These are phyloP conservation scores for Ectemnius cavifrons DNA, from an alignment of 2,888 invertebrate species.

Conservation along the genomic window DNA sequence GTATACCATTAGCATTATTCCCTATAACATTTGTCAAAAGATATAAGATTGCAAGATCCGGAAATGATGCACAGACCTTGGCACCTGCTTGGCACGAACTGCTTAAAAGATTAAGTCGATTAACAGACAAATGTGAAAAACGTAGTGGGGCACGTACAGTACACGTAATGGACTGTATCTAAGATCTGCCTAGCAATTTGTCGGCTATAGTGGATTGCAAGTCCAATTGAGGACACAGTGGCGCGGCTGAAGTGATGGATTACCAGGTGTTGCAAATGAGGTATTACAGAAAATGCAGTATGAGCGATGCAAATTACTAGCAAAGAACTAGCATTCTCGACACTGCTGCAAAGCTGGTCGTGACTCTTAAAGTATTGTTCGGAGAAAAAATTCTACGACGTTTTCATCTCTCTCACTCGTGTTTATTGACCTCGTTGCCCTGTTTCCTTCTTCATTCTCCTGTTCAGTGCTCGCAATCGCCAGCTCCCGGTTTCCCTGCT, in stretches of 20 bases:
- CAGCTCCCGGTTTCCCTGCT: constrained; percentile 11
- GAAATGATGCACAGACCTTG: constrained; percentile 38
- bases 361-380: too few relatives aligned
- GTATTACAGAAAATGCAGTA: too few relatives aligned
- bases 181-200: constrained; percentile 36
- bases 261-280: too few relatives aligned
- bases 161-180: constrained; percentile 34
- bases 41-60: too few relatives aligned
- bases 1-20: constrained; percentile 16
- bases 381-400: constrained; percentile 19
- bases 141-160: constrained; percentile 38
- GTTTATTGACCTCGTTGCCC: constrained; percentile 10
- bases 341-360: too few relatives aligned
- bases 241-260: too few relatives aligned
- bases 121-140: constrained; percentile 43
- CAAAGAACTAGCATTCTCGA: too few relatives aligned
- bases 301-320: too few relatives aligned
- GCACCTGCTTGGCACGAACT: constrained; percentile 25
- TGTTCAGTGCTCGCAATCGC: constrained; percentile 16
- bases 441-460: constrained; percentile 8
- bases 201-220: too few relatives aligned
- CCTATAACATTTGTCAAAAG: too few relatives aligned
- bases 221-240: too few relatives aligned
- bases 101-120: constrained; percentile 59
- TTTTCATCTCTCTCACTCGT: constrained; percentile 47